Percentiles rank a stretch among this genome's conserved stretches.
Conservation (phyloP, 2,888 invertebrate species). For the Ophion ellenae region DNA sequence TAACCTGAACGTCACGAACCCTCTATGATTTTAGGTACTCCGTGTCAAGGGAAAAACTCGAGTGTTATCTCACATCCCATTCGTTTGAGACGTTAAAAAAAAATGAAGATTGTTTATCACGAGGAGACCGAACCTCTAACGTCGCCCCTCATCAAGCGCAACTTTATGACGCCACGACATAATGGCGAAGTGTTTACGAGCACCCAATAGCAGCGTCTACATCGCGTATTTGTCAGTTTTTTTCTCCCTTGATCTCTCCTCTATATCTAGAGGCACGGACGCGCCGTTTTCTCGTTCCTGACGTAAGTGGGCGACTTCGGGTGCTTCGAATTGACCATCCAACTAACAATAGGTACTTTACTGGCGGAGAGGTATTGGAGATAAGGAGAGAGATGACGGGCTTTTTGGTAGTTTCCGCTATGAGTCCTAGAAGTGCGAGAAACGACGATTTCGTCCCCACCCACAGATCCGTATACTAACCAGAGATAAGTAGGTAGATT, state of each 20-base stretch:
- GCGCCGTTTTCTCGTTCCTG: background rate
- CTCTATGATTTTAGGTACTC: background rate
- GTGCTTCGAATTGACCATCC: background rate
- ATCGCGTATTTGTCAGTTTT: slow-evolving; percentile 8
- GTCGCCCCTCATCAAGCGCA: slow-evolving; percentile 49
- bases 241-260: background rate
- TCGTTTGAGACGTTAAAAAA: slow-evolving; percentile 9
- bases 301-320: background rate
- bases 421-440: background rate
- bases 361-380: background rate
- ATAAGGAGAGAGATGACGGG: background rate
- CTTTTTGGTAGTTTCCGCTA: background rate
- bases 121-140: slow-evolving; percentile 18
- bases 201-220: slow-evolving; percentile 21
- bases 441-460: background rate
- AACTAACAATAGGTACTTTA: background rate
- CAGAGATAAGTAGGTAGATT: background rate
- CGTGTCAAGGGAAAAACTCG: background rate
- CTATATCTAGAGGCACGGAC: background rate
- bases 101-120: slow-evolving; percentile 52
- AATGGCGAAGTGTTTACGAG: slow-evolving; percentile 61
- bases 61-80: background rate
- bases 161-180: slow-evolving; percentile 64
- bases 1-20: slow-evolving; percentile 27
- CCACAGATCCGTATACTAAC: background rate